phyloP scores from a whole-genome alignment of 2,888 invertebrate species.

The Schizaphis graminum region DNA sequence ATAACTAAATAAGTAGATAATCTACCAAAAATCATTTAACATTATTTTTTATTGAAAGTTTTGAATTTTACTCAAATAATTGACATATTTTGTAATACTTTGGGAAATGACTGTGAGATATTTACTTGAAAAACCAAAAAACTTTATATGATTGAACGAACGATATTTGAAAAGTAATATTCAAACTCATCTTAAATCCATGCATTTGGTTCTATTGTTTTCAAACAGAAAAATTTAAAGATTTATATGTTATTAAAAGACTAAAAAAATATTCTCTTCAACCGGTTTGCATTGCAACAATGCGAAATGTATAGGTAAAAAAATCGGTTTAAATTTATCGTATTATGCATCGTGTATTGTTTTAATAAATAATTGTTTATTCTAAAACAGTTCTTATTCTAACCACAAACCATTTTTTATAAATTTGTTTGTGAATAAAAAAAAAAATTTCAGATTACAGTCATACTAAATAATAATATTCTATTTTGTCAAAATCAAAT shows the following conservation, averaged over 20 bases:
- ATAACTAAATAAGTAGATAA: too few relatives aligned
- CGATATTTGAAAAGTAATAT: slow-evolving; percentile 29
- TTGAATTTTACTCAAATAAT: background rate
- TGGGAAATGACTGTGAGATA: background rate
- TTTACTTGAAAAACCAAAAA: background rate
- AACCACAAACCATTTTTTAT: slow-evolving; percentile 10
- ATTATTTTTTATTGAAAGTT: background rate
- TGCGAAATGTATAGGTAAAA: slow-evolving; percentile 43
- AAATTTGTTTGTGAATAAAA: background rate
- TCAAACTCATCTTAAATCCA: slow-evolving; percentile 9
- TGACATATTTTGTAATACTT: background rate
- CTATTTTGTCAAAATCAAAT: background rate
- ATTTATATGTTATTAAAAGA: slow-evolving; percentile 56
- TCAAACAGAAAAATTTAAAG: slow-evolving; percentile 44
- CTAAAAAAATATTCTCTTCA: slow-evolving; percentile 18
- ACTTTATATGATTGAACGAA: slow-evolving; percentile 32
- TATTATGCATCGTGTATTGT: slow-evolving; percentile 50
- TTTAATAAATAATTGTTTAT: slow-evolving; percentile 48
- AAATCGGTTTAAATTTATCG: slow-evolving; percentile 45
- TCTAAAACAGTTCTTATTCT: slow-evolving; percentile 32
- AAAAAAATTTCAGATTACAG: background rate
- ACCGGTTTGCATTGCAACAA: slow-evolving; percentile 59
- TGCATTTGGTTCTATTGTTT: slow-evolving; percentile 32
- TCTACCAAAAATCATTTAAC: too few relatives aligned
- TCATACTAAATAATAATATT: background rate